Percentiles rank a stretch among this genome's conserved stretches.
Conservation (phyloP, 1,140 invertebrate species). For the Tetramorium parvispinum region DNA sequence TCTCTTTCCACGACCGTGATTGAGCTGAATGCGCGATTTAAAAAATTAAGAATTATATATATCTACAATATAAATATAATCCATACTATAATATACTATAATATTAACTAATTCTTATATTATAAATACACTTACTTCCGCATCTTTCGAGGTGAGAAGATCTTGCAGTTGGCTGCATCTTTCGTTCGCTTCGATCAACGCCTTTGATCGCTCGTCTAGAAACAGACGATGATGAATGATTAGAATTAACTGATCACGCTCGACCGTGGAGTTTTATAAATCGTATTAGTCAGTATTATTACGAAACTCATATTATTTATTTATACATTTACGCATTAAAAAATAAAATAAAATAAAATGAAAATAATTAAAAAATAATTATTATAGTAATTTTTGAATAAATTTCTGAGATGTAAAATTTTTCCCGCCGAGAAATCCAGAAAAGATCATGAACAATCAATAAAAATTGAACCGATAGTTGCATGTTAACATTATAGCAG, state of each 20-base stretch:
- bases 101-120: neutral
- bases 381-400: neutral
- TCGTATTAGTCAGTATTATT: neutral
- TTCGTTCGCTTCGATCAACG: conserved; percentile 85
- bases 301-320: neutral
- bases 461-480: neutral
- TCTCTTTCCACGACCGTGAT: neutral
- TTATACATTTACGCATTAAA: neutral
- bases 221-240: conserved; percentile 58
- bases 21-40: neutral
- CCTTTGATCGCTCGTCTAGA: conserved; percentile 80
- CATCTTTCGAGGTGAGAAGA: conserved; percentile 87
- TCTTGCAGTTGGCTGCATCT: conserved; percentile 87
- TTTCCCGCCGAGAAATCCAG: neutral
- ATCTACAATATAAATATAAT: neutral
- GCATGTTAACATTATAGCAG: neutral
- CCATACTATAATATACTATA: neutral
- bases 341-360: too few relatives aligned
- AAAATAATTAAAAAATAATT: neutral
- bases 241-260: conserved; percentile 28
- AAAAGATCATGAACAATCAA: neutral
- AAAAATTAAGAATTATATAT: neutral
- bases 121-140: conserved; percentile 86
- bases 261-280: conserved; percentile 38
- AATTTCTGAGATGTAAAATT: neutral